A percentile compares a stretch with the other conserved stretches of the same genome.
phyloP scores from a whole-genome alignment of 92 coral and sea anemone genomes.

The Bergia puertoricense region DNA sequence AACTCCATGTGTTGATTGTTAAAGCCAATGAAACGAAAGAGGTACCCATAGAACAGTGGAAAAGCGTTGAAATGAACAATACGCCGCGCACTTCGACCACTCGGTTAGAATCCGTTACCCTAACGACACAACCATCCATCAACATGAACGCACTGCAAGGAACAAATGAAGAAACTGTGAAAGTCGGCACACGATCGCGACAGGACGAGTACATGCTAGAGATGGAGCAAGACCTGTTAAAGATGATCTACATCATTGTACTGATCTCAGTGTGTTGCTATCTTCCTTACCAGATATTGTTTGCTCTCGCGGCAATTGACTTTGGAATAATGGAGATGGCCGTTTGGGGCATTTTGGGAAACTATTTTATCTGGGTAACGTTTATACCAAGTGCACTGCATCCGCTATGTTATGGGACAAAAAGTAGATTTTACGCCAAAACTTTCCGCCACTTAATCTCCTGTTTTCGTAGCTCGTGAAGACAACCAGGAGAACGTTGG shows the following conservation, averaged over 20 bases:
- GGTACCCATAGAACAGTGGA: background rate
- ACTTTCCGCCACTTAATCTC: constrained; percentile 11
- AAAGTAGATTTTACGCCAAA: constrained; percentile 1
- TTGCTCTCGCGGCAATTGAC: background rate
- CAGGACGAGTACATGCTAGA: background rate
- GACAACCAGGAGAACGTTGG: background rate
- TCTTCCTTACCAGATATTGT: background rate
- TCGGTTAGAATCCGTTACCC: background rate
- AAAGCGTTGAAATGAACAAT: background rate
- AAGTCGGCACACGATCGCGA: background rate
- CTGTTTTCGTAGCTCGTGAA: background rate
- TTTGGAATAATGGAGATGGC: background rate
- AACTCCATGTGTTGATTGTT: background rate
- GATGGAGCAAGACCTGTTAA: constrained; percentile 16
- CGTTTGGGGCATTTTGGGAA: background rate
- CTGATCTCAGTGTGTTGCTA: constrained; percentile 1
- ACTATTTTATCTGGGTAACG: constrained; percentile 22
- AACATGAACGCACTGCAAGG: background rate
- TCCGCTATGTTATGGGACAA: constrained; percentile 7
- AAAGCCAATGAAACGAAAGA: background rate
- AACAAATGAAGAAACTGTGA: background rate
- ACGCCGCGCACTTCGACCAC: background rate
- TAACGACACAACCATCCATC: background rate
- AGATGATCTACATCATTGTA: constrained; percentile 28
- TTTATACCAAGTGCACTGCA: constrained; percentile 21